Conservation (phyloP, 2,113 vertebrate species). For the Scomber colias region DNA sequence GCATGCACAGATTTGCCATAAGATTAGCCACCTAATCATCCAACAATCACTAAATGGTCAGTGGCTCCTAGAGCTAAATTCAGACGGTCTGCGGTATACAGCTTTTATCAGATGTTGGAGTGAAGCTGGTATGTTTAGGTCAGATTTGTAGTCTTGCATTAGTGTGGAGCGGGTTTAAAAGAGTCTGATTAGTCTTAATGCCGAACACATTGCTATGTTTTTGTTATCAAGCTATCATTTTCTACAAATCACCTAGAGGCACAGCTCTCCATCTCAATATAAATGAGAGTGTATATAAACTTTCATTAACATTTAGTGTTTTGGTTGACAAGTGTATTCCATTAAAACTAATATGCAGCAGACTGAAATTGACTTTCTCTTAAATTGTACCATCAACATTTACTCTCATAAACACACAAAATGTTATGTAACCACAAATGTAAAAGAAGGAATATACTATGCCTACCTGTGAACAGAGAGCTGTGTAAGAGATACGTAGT, state of each 20-base stretch:
- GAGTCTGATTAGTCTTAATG: no score
- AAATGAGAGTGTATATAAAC: constrained; percentile 8
- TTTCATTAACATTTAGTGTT: constrained; percentile 13
- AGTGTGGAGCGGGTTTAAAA: neutral
- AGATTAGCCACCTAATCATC: constrained; percentile 29
- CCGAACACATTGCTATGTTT: constrained; percentile 13
- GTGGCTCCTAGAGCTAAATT: constrained; percentile 19
- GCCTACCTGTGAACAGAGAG: no score
- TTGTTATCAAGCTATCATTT: constrained; percentile 30
- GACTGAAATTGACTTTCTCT: neutral
- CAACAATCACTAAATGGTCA: constrained; percentile 24
- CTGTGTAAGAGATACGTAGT: no score
- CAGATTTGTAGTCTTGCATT: constrained; percentile 27
- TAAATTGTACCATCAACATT: neutral
- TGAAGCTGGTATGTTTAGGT: neutral
- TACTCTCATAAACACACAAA: neutral
- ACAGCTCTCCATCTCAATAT: constrained; percentile 1
- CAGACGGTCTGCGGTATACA: neutral
- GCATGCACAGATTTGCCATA: constrained; percentile 19
- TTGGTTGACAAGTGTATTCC: constrained; percentile 4
- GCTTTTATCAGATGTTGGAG: constrained; percentile 29
- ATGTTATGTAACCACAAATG: neutral
- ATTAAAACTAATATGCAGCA: constrained; percentile 11
- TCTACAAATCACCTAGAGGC: constrained; percentile 15
- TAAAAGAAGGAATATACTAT: no score